These are phyloP conservation scores for Coendou prehensilis DNA, from an alignment of 2,797 vertebrate species.

Conservation along the genomic window DNA sequence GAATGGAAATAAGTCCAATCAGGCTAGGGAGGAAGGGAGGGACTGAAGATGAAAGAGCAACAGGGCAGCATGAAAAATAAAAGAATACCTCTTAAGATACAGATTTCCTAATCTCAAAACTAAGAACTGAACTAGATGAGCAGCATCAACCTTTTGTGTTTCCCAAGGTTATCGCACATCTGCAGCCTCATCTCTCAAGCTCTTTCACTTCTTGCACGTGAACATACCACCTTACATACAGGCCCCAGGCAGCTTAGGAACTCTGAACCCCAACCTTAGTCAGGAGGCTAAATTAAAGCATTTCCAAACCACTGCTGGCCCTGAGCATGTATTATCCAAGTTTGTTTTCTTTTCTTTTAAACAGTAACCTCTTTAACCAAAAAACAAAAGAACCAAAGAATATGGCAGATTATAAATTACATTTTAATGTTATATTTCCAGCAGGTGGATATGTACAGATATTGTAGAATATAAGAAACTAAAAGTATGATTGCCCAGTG, in stretches of 20 bases:
- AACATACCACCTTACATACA: neutral
- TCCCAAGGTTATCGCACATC: conserved; percentile 8
- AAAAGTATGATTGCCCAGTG: neutral
- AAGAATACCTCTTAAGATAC: neutral
- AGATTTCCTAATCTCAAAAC: conserved; percentile 18
- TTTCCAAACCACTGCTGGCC: neutral
- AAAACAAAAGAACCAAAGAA: conserved; percentile 52
- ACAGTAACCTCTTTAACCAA: conserved; percentile 5
- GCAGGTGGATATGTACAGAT: neutral
- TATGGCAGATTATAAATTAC: neutral
- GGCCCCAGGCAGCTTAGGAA: neutral
- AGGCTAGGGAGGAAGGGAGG: too few relatives aligned
- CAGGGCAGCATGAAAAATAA: neutral
- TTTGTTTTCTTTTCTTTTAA: neutral
- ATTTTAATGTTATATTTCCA: conserved; percentile 39
- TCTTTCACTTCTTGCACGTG: neutral
- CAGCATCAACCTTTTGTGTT: conserved; percentile 32
- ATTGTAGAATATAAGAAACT: neutral
- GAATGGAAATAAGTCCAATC: conserved; percentile 23
- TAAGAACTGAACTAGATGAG: conserved; percentile 21
- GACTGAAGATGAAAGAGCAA: neutral
- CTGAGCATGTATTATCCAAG: neutral
- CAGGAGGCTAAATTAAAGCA: conserved; percentile 7
- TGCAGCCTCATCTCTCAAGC: neutral
- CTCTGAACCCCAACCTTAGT: neutral